These are phyloP conservation scores for Prolemur simus DNA, from an alignment of 2,113 vertebrate genomes.

Conservation along the genomic window DNA sequence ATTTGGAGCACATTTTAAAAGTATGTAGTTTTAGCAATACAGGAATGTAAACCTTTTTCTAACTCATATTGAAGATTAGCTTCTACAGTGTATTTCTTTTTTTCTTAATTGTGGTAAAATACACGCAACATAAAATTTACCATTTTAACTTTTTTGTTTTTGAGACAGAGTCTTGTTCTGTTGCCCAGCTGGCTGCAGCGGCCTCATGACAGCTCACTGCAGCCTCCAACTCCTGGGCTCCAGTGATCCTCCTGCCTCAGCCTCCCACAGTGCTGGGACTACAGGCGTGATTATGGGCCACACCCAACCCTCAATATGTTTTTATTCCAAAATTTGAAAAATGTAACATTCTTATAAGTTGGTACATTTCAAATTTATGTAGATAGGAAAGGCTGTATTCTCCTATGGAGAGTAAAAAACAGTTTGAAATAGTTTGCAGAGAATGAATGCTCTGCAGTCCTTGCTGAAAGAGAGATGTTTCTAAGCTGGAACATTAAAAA, in stretches of 20 bases:
- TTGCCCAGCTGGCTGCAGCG: neutral
- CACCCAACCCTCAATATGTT: neutral
- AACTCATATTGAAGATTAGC: neutral
- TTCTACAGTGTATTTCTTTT: neutral
- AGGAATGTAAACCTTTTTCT: neutral
- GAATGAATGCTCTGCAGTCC: neutral
- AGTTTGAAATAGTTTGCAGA: neutral
- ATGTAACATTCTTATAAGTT: neutral
- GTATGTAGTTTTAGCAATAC: neutral
- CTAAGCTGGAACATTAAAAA: neutral
- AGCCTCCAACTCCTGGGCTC: neutral
- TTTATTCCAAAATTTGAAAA: conserved; percentile 48
- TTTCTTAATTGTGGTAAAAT: neutral
- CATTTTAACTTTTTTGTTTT: neutral
- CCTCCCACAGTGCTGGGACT: no score
- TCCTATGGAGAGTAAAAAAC: neutral
- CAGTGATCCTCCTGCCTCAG: neutral
- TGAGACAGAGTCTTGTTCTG: neutral
- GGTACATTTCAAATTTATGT: conserved; percentile 11
- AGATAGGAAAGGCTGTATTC: neutral
- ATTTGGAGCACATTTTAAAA: conserved; percentile 27
- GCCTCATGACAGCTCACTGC: neutral
- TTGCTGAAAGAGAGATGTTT: neutral
- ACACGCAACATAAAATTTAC: neutral
- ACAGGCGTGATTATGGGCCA: no score